A percentile compares a stretch with the other conserved stretches of the same genome.
These are phyloP conservation scores for Diadophis punctatus DNA, from an alignment of 2,113 vertebrate species.

Conservation along the genomic window DNA sequence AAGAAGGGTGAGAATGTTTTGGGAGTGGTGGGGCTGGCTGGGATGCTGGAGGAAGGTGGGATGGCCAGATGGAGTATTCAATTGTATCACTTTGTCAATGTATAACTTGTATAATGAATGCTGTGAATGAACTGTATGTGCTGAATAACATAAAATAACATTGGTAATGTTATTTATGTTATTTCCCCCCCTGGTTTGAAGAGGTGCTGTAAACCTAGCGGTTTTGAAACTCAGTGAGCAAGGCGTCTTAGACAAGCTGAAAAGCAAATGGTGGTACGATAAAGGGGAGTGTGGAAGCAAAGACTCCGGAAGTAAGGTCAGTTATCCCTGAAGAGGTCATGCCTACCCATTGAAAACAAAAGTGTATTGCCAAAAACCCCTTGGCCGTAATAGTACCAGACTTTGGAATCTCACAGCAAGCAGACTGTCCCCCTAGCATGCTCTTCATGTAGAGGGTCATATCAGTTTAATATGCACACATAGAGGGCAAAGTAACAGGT, in stretches of 20 bases:
- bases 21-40: constrained; percentile 73
- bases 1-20: constrained; percentile 66
- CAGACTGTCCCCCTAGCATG: constrained; percentile 1
- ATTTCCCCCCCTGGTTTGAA: constrained; percentile 95
- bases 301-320: constrained; percentile 99
- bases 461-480: neutral
- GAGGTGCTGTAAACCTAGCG: constrained; percentile 99
- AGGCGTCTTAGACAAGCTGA: constrained; percentile 99
- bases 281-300: constrained; percentile 97
- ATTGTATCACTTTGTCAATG: constrained; percentile 91
- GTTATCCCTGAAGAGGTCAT: constrained; percentile 80
- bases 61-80: constrained; percentile 90
- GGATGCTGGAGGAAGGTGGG: constrained; percentile 66
- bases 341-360: constrained; percentile 65
- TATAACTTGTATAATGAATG: constrained; percentile 80
- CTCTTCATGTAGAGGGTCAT: constrained; percentile 51
- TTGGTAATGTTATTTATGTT: constrained; percentile 99
- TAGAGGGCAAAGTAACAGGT: constrained; percentile 26
- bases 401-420: constrained; percentile 46
- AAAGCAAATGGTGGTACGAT: constrained; percentile 99
- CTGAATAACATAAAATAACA: constrained; percentile 99
- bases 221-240: constrained; percentile 99
- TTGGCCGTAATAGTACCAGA: constrained; percentile 48
- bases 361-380: constrained; percentile 62
- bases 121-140: constrained; percentile 83